Evolutionary conservation across 2,888 invertebrate genomes (phyloP), one percentile per base, ranked within the genome.

Genomic region (Eubasilissa splendida): DNA sequence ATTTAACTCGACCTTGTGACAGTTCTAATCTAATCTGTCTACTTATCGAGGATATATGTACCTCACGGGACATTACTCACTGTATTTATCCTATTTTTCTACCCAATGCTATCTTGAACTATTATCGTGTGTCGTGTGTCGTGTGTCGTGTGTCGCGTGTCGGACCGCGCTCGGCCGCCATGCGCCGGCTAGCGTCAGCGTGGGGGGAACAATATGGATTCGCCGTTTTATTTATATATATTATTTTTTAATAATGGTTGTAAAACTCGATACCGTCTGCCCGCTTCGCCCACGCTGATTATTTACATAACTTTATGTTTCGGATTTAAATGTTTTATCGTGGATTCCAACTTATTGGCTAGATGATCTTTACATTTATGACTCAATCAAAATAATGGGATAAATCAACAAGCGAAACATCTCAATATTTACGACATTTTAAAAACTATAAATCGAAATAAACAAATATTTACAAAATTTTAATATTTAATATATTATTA

Each of bases 321-420:
- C 56, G 11, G 4, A 42, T 74, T 53, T 58, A 66, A 66, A 66
- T 42, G 52, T 65, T 76, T 65, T 65, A 54, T 33, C 53, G 52
- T 31, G 9, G 54, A 56, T 42, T 53, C 76, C 65, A 33, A 76
- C 7, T 76, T 76, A 76, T 76, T 53, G 76, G 12, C 54, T 22
- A 54, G 76, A 54, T 76, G 65, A 76, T 76, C 59, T 76, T 66
- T 53, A 56, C 11, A 12, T 76, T 75, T 66, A 76, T 76, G 65
- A 33, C 76, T 76, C 31, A 76, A 76, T 76, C 76, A 66, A 66
- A 65, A 63, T 52, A 14, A 10, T 22, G 14, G 52, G 53, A 70
- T 54, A 54, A 52, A 50, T 68, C 63, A 63, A 33, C 42, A 2
- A 33, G 33, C 42, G 63, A 7, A 14, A 63, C 31, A 63, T 63